Evolutionary conservation across 2,888 invertebrate species (phyloP).

Genomic region (Zeuzera pyrina): DNA sequence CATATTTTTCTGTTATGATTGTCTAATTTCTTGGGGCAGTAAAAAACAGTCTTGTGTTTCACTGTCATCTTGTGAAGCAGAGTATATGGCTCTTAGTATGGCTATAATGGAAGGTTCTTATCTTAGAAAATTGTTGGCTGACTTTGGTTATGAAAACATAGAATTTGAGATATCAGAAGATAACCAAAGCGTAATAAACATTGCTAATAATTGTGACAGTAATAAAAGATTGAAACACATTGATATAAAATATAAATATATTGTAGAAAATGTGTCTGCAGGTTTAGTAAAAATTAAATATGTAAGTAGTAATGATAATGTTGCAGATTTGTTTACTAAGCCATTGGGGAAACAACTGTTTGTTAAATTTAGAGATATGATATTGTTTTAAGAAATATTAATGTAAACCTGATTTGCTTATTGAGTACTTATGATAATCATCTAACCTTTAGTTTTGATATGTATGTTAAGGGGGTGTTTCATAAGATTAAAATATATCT

Average conservation of each 20-base stretch:
- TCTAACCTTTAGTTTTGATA: too few species aligned
- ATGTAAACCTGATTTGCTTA: too few species aligned
- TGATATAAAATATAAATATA: slow-evolving; percentile 4
- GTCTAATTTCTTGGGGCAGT: slow-evolving; percentile 6
- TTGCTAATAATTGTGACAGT: slow-evolving; percentile 2
- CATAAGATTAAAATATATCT: too few species aligned
- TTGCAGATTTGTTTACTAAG: slow-evolving; percentile 1
- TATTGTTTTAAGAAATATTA: too few species aligned
- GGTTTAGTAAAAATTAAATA: not conserved
- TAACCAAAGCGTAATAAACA: slow-evolving; percentile 2
- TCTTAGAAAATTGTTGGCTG: not conserved
- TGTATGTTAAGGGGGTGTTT: too few species aligned
- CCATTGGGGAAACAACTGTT: not conserved
- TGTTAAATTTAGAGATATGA: too few species aligned
- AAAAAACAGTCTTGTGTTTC: slow-evolving; percentile 5
- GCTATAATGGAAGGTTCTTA: slow-evolving; percentile 1
- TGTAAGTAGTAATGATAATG: not conserved
- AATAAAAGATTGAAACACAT: slow-evolving; percentile 3
- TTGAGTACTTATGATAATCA: too few species aligned
- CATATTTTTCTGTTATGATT: slow-evolving; percentile 6
- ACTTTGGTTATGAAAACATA: not conserved
- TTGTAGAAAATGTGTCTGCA: not conserved
- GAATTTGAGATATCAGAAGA: slow-evolving; percentile 1
- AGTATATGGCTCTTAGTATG: slow-evolving; percentile 1
- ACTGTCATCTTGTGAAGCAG: slow-evolving; percentile 2